phyloP scores from a whole-genome alignment of 2,888 invertebrate genomes.

The Palloptera scutellata region DNA sequence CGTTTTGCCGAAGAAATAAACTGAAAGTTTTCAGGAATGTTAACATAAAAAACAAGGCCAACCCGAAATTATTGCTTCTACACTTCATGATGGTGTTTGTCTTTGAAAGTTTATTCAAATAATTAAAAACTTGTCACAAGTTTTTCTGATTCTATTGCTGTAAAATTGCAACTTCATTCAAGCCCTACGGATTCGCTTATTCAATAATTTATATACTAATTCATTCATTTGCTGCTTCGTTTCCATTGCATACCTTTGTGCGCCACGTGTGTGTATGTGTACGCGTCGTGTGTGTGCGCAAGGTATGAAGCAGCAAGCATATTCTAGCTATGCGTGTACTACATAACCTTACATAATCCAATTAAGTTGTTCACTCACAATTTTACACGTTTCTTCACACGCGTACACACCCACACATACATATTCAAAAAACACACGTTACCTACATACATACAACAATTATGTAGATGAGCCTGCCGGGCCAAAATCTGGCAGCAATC shows the following conservation, averaged over 20 bases:
- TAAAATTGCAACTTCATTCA: no score
- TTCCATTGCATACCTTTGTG: not conserved
- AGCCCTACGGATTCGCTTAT: not conserved
- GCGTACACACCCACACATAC: not conserved
- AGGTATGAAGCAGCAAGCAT: not conserved
- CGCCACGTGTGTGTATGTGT: not conserved
- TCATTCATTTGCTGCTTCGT: not conserved
- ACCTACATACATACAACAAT: not conserved
- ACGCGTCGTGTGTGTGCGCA: not conserved
- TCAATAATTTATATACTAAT: not conserved
- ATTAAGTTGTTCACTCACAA: conserved; percentile 10
- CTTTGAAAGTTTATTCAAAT: no score
- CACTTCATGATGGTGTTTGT: no score
- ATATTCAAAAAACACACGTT: not conserved
- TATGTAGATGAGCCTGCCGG: conserved; percentile 48
- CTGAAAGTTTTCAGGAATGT: no score
- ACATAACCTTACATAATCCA: conserved; percentile 1
- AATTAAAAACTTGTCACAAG: no score
- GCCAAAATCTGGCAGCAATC: conserved; percentile 49
- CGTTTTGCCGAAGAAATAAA: no score
- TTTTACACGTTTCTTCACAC: conserved; percentile 15
- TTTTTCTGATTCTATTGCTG: no score
- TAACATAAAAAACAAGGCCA: no score
- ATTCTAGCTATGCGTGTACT: not conserved
- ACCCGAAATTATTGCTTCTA: no score